phyloP scores from a whole-genome alignment of 1,140 invertebrate species.

The Zaprionus tsacasi region DNA sequence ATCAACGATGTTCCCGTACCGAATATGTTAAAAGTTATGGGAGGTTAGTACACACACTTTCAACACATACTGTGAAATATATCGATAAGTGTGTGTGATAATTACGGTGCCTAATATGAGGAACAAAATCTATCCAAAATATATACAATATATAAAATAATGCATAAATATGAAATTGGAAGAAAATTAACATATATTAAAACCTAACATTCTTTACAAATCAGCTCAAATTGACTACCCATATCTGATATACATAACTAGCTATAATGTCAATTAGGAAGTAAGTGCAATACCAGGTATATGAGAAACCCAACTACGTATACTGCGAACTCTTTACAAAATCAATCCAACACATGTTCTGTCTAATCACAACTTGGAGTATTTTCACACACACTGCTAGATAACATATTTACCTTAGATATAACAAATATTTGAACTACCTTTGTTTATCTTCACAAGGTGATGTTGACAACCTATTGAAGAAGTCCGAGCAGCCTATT shows the following conservation, averaged over 20 bases:
- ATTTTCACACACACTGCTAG: not conserved
- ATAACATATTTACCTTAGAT: not conserved
- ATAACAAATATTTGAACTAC: not conserved
- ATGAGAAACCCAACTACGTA: not conserved
- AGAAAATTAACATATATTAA: too few species aligned
- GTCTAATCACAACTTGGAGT: not conserved
- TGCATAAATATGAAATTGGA: not conserved
- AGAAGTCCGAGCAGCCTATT: slow-evolving; percentile 43
- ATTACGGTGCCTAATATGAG: too few species aligned
- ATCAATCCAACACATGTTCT: not conserved
- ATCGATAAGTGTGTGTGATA: too few species aligned
- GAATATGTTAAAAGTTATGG: slow-evolving; percentile 38
- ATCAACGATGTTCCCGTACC: slow-evolving; percentile 84
- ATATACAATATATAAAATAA: too few species aligned
- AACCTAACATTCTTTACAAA: too few species aligned
- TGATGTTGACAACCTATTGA: slow-evolving; percentile 47
- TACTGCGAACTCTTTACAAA: not conserved
- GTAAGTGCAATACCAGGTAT: not conserved
- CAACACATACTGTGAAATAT: too few species aligned
- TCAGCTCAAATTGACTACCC: not conserved
- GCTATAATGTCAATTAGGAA: not conserved
- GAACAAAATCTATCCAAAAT: too few species aligned
- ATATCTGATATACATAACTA: not conserved
- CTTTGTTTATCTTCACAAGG: slow-evolving; percentile 30
- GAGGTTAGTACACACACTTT: slow-evolving; percentile 48